phyloP scores from a whole-genome alignment of 2,888 invertebrate genomes.

The Xylota segnis region DNA sequence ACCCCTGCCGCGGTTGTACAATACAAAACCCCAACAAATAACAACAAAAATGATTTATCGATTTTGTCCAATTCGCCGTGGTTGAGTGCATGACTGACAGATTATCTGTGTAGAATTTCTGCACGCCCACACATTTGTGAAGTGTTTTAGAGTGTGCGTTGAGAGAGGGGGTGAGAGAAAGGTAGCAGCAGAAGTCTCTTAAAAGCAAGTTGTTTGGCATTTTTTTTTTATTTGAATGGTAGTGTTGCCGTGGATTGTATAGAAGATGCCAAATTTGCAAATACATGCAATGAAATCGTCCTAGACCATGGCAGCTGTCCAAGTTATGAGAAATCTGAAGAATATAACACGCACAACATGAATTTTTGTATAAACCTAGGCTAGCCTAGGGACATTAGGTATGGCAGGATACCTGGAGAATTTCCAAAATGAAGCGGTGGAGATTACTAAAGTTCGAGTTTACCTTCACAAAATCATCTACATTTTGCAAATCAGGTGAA shows the following conservation, averaged over 20 bases:
- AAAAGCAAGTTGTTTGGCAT: conserved; percentile 15
- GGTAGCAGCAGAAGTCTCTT: conserved; percentile 18
- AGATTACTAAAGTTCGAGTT: too few relatives aligned
- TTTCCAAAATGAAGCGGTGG: too few relatives aligned
- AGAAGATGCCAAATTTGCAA: too few relatives aligned
- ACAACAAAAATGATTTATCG: conserved; percentile 48
- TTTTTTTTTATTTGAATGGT: neutral
- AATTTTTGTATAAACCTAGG: too few relatives aligned
- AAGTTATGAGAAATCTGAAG: too few relatives aligned
- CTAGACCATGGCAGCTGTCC: too few relatives aligned
- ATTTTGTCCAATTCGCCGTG: conserved; percentile 49
- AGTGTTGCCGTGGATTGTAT: conserved; percentile 24
- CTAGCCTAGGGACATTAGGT: too few relatives aligned
- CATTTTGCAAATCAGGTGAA: too few relatives aligned
- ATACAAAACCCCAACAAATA: neutral
- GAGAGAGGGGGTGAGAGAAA: neutral
- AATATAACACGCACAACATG: too few relatives aligned
- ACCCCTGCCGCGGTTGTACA: conserved; percentile 21
- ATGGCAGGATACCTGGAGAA: too few relatives aligned
- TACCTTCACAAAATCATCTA: too few relatives aligned
- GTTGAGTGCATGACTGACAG: conserved; percentile 32
- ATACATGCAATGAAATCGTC: too few relatives aligned
- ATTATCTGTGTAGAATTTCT: conserved; percentile 13
- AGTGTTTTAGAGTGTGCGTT: neutral
- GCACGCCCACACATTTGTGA: conserved; percentile 2